These are phyloP conservation scores for Anableps anableps DNA, from an alignment of 2,797 vertebrate genomes.

Conservation along the genomic window DNA sequence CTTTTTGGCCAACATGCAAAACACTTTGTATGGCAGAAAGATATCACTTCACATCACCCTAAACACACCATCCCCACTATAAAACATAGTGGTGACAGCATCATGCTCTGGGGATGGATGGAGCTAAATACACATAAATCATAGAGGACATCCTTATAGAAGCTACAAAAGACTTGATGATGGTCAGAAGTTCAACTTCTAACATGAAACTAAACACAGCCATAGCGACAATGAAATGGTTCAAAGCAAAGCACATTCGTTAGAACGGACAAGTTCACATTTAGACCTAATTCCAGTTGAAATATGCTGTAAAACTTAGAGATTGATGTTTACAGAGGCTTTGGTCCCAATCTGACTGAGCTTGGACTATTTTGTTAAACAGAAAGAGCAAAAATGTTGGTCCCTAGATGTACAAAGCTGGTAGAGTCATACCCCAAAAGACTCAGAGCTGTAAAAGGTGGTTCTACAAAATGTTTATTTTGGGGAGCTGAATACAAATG, in stretches of 20 bases:
- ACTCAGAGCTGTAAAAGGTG: too few relatives aligned
- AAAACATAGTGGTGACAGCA: not conserved
- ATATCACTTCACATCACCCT: not conserved
- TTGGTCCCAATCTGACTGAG: not conserved
- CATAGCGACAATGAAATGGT: not conserved
- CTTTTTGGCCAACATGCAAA: not conserved
- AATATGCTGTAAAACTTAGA: not conserved
- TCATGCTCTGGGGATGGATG: not conserved
- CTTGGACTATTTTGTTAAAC: not conserved
- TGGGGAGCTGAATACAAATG: too few relatives aligned
- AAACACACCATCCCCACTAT: not conserved
- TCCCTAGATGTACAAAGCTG: too few relatives aligned
- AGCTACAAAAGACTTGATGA: not conserved
- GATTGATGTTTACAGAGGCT: not conserved
- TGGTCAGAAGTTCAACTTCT: not conserved
- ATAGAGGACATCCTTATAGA: too few relatives aligned
- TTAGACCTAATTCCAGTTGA: not conserved
- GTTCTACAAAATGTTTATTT: too few relatives aligned
- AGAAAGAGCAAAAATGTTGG: constrained; percentile 4
- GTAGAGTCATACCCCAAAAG: too few relatives aligned
- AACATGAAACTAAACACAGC: not conserved
- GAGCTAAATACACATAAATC: not conserved
- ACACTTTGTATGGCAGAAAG: not conserved
- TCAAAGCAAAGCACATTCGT: not conserved
- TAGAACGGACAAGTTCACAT: not conserved